Percentiles rank a stretch among this genome's conserved stretches.
Conservation (phyloP, 2,888 invertebrate genomes). For the Nebria salina region DNA sequence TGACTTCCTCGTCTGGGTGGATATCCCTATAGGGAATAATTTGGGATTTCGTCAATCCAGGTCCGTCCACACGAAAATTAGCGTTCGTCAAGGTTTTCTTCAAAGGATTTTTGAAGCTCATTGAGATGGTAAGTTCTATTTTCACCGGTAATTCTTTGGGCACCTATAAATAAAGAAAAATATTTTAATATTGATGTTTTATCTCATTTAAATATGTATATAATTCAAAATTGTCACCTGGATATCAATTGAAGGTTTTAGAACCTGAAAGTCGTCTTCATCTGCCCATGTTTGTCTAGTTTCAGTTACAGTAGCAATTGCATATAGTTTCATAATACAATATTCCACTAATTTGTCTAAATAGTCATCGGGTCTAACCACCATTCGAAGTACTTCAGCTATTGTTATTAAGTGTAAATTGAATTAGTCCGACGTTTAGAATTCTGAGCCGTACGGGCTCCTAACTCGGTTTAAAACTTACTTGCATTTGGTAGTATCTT, state of each 20-base stretch:
- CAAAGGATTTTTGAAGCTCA: conserved; percentile 78
- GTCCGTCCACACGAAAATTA: conserved; percentile 75
- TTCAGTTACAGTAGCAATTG: conserved; percentile 80
- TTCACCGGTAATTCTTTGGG: conserved; percentile 69
- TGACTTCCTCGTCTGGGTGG: conserved; percentile 66
- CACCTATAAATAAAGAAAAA: conserved; percentile 62
- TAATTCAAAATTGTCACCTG: conserved; percentile 60
- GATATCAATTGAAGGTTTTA: conserved; percentile 76
- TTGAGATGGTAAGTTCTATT: conserved; percentile 65
- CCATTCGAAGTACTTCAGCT: conserved; percentile 69
- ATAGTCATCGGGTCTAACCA: conserved; percentile 75
- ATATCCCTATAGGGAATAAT: conserved; percentile 68
- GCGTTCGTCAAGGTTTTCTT: conserved; percentile 72
- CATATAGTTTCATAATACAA: conserved; percentile 80
- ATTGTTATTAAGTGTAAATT: conserved; percentile 22
- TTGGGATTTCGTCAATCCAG: conserved; percentile 71
- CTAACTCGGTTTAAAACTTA: conserved; percentile 58
- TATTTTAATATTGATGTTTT: no score
- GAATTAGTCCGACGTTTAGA: no score
- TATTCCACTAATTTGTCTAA: conserved; percentile 82
- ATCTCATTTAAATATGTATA: no score
- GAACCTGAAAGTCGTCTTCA: conserved; percentile 83
- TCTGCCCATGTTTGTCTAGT: conserved; percentile 85
- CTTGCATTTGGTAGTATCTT: conserved; percentile 71
- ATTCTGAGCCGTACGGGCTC: no score